A percentile compares a stretch with the other conserved stretches of the same genome.
Evolutionary conservation across 2,113 vertebrate species (phyloP).

Genomic region (Acanthochromis polyacanthus): DNA sequence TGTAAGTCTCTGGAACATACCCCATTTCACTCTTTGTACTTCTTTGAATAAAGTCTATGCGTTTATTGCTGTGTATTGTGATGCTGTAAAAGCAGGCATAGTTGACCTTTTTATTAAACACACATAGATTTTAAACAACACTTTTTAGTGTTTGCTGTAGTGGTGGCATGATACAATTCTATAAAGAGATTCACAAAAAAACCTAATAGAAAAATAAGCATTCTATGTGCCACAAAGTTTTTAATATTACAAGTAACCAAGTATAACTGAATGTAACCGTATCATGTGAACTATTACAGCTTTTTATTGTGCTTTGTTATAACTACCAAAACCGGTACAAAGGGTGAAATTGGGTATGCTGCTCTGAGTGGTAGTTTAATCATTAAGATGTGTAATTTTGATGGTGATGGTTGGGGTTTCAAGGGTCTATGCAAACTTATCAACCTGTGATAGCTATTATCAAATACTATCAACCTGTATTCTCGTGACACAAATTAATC

Average conservation of each 20-base stretch:
- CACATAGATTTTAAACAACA: constrained; percentile 14
- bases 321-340: constrained; percentile 67
- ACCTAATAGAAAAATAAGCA: constrained; percentile 1
- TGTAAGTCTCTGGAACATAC: constrained; percentile 76
- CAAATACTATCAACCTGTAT: constrained; percentile 62
- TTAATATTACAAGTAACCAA: constrained; percentile 23
- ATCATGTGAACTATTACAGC: constrained; percentile 34
- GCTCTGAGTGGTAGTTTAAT: constrained; percentile 38
- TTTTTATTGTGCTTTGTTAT: constrained; percentile 36
- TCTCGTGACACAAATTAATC: constrained; percentile 60
- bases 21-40: constrained; percentile 84
- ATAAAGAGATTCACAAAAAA: constrained; percentile 39
- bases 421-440: constrained; percentile 83
- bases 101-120: constrained; percentile 36
- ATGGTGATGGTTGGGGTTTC: constrained; percentile 65
- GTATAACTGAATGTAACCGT: constrained; percentile 67
- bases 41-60: constrained; percentile 76
- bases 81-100: constrained; percentile 49
- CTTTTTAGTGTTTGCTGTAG: constrained; percentile 29
- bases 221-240: constrained; percentile 61
- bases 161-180: constrained; percentile 37
- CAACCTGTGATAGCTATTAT: constrained; percentile 69
- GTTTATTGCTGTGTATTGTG: constrained; percentile 57
- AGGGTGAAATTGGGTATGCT: constrained; percentile 80
- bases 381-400: constrained; percentile 30